Evolutionary conservation across 2,113 vertebrate species (phyloP).

Genomic region (Salvelinus namaycush): DNA sequence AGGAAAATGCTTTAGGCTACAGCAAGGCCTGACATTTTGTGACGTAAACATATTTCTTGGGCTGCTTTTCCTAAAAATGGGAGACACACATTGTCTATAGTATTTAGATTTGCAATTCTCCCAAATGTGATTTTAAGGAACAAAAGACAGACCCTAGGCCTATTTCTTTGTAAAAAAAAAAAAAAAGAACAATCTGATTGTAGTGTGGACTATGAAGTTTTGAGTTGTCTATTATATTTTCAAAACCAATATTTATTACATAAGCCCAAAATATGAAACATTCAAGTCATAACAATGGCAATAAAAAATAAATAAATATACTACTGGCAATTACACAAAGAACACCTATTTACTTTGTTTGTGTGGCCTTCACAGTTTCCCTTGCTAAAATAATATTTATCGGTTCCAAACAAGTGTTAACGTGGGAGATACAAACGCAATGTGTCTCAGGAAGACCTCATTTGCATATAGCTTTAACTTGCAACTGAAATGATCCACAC

Average conservation of each 20-base stretch:
- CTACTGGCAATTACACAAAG: neutral
- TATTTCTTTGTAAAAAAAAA: no score
- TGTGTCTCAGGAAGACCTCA: slow-evolving; percentile 19
- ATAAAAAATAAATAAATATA: neutral
- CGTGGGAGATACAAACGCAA: slow-evolving; percentile 18
- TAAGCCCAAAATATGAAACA: no score
- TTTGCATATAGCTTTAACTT: slow-evolving; percentile 21
- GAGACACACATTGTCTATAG: neutral
- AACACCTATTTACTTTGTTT: neutral
- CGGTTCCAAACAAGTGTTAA: slow-evolving; percentile 17
- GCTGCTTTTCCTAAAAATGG: neutral
- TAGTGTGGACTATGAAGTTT: neutral
- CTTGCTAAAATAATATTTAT: slow-evolving; percentile 13
- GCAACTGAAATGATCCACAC: slow-evolving; percentile 15
- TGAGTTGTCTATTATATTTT: neutral
- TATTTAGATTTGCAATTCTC: neutral
- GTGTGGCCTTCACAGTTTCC: slow-evolving; percentile 2
- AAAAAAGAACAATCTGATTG: no score
- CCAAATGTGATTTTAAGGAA: neutral
- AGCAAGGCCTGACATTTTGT: neutral
- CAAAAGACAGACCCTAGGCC: neutral
- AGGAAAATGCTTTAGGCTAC: neutral
- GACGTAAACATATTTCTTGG: slow-evolving; percentile 1
- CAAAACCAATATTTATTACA: neutral
- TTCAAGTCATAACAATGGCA: neutral